A percentile compares a stretch with the other conserved stretches of the same genome.
Conservation (phyloP, 2,888 invertebrate species). For the Xestia sexstrigata region DNA sequence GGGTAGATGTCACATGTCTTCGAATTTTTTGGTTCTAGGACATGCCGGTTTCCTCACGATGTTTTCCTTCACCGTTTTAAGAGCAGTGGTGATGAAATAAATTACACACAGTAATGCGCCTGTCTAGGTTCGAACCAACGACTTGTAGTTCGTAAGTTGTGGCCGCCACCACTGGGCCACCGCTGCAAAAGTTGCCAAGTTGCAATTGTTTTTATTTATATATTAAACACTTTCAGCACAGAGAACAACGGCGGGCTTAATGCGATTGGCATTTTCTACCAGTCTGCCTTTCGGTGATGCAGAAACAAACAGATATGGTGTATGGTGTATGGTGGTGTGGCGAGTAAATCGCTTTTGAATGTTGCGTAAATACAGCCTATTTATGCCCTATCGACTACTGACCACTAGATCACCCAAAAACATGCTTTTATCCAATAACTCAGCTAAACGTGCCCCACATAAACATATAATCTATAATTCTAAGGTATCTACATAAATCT, state of each 20-base stretch:
- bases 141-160: no score
- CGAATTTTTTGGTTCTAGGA: no score
- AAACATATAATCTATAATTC: conserved; percentile 46
- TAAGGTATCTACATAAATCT: conserved; percentile 54
- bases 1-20: no score
- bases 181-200: no score
- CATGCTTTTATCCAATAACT: conserved; percentile 32
- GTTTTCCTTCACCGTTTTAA: no score
- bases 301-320: background rate
- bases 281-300: background rate
- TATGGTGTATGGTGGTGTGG: no score
- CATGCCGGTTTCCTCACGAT: no score
- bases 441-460: conserved; percentile 43
- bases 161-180: no score
- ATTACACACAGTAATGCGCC: no score
- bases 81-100: no score
- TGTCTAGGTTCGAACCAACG: no score
- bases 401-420: conserved; percentile 3
- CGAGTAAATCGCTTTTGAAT: background rate
- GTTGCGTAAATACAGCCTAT: background rate
- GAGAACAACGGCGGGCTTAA: background rate
- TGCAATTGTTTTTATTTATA: background rate
- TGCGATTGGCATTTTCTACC: background rate
- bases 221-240: no score
- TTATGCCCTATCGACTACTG: background rate